Base-by-base conservation (phyloP, 1,140 invertebrate species). In the Drosophila cardini region DNA sequence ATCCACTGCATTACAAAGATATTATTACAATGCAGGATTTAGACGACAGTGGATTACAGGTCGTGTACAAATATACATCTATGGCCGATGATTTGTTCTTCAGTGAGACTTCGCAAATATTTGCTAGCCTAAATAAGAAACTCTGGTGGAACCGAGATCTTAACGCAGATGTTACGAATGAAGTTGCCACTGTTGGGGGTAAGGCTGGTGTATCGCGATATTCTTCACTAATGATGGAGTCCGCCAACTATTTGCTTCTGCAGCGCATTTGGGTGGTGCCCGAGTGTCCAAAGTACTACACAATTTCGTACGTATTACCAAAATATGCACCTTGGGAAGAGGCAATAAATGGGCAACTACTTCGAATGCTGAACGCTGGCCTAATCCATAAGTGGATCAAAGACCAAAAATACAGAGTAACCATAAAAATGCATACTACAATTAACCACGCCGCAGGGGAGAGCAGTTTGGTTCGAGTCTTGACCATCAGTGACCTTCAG, bases 21-120 rank as follows among this genome's bases (percentile, higher is more conserved):
- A 93, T 93, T 3, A 78, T 90, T 11, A 92, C 92, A 0, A 61
- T 93, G 40, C 70, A 92, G 50, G 87, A 93, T 15, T 42, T 93
- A 42, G 92, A 93, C 21, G 73, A 92, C 5, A 93, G 90, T 10
- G 91, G 92, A 6, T 55, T 90, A 4, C 65, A 80, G 34, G 83
- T 92, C 4, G 69, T 91, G 8, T 92, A 91, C 50, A 92, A 92
- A 26, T 92, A 91, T 69, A 76, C 71, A n/a, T 90, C 90, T 1
- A 92, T 92, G 84, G 84, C 81, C 5, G 91, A 92, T 45, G 91
- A 92, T 72, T 18, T 92, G 40, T 91, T 92, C 62, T 90, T 91
- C 7, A 90, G 90, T 42, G 90, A 92, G 15, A 86, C 90, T 3
- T 92, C 91, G 0, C 76, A 78, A 5, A 57, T 90, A 0, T 91